Evolutionary conservation across 2,113 vertebrate genomes (phyloP).

Genomic region (Sylvia atricapilla): DNA sequence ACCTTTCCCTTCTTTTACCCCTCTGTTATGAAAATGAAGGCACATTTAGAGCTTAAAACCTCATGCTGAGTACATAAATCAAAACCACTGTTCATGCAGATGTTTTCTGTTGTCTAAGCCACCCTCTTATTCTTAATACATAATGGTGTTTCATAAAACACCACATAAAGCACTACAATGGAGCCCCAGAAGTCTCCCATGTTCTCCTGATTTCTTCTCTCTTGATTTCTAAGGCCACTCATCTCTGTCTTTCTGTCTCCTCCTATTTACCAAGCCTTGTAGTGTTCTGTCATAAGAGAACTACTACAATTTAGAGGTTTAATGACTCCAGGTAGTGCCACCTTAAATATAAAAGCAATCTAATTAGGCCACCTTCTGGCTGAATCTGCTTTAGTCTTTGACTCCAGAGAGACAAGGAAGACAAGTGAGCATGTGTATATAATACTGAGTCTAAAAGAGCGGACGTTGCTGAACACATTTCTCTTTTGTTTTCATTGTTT

Average conservation of each 20-base stretch:
- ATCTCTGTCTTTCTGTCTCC: neutral
- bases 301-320: neutral
- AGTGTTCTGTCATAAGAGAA: neutral
- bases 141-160: neutral
- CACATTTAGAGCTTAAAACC: neutral
- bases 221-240: neutral
- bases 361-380: slow-evolving; percentile 70
- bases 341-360: slow-evolving; percentile 64
- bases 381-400: slow-evolving; percentile 45
- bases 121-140: neutral
- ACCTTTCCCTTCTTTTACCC: neutral
- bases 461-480: neutral
- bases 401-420: neutral
- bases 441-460: neutral
- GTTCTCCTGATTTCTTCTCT: neutral
- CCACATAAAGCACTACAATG: no score
- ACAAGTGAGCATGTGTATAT: neutral
- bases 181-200: neutral
- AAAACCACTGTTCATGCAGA: neutral
- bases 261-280: neutral
- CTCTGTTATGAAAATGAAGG: neutral
- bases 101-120: neutral
- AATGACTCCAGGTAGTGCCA: slow-evolving; percentile 20
- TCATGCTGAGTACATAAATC: neutral
- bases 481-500: neutral